Evolutionary conservation across 37 sponge, comb jelly and placozoan genomes (phyloP), one percentile per base, ranked within the genome.

Genomic region (Petrosia ficiformis): DNA sequence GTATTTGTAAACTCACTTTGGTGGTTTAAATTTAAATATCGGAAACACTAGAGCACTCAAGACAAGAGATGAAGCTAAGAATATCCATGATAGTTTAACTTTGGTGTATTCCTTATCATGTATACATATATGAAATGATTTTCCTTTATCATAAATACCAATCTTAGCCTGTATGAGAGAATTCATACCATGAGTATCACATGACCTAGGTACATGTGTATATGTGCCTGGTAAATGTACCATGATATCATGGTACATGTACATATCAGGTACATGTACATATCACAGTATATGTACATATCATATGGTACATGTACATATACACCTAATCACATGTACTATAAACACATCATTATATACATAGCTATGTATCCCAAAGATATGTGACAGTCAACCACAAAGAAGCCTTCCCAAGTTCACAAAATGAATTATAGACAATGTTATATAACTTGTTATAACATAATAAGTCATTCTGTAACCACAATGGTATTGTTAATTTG

Each of bases 11-110:
- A 58, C 82, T 82, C 52, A 90, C 94, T 82, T 89, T 37, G 94
- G 94, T 43, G 94, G 94, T 0, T 80, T 71, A 64, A 90, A 94
- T 31, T 71, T 86, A 54, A 83, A 86, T 38, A 94, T 41, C 24
- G 92, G 88, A 38, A 94, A 86, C 26, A 89, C 80, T 22, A 83
- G 61, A 0, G 68, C 72, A 73, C 80, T 89, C 38, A 74, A n/a
- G 57, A 82, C 16, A 6, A 94, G 75, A 11, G 88, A 84, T 19
- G 86, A 80, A 14, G 83, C 87, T 3, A 94, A 87, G 60, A 90
- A 88, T 22, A 94, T 94, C 94, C 94, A 94, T 0, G 91, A 90
- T n/a, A 94, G 66, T 60, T 88, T 90, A 14, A 94, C 94, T 42
- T 82, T 82, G 37, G 42, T 22, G 39, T 79, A 86, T 2, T 34